These are phyloP conservation scores for Tanytarsus gracilentus DNA, from an alignment of 2,888 invertebrate species.

Conservation along the genomic window DNA sequence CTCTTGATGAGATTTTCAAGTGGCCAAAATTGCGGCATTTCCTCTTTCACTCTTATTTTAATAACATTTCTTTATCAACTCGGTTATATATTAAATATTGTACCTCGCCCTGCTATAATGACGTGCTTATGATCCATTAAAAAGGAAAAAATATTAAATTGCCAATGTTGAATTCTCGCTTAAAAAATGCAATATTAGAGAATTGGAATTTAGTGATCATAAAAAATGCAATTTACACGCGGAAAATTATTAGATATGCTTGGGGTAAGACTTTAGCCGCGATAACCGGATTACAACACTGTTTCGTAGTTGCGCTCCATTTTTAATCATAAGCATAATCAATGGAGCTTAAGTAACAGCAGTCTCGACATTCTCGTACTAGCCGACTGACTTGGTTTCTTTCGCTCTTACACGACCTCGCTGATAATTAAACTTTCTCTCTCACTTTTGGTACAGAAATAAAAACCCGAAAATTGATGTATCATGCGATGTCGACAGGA, in stretches of 20 bases:
- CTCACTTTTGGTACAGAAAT: neutral
- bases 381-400: slow-evolving; percentile 19
- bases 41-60: too few relatives aligned
- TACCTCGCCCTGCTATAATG: too few relatives aligned
- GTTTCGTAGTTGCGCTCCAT: neutral
- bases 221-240: neutral
- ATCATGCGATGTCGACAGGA: neutral
- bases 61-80: too few relatives aligned
- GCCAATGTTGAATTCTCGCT: too few relatives aligned
- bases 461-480: neutral
- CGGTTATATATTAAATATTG: too few relatives aligned
- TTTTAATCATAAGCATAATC: neutral
- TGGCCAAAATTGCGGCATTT: too few relatives aligned
- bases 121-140: neutral
- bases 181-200: too few relatives aligned
- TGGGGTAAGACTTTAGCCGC: neutral
- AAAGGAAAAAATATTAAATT: too few relatives aligned
- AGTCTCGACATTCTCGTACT: neutral
- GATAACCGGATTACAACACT: slow-evolving; percentile 10
- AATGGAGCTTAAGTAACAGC: slow-evolving; percentile 2
- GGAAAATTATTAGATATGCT: neutral
- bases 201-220: neutral
- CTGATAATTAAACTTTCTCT: slow-evolving; percentile 20
- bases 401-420: slow-evolving; percentile 15
- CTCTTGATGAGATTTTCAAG: too few relatives aligned